Conservation (phyloP, 2,113 vertebrate genomes). For the Trochalopteron elliotii region DNA sequence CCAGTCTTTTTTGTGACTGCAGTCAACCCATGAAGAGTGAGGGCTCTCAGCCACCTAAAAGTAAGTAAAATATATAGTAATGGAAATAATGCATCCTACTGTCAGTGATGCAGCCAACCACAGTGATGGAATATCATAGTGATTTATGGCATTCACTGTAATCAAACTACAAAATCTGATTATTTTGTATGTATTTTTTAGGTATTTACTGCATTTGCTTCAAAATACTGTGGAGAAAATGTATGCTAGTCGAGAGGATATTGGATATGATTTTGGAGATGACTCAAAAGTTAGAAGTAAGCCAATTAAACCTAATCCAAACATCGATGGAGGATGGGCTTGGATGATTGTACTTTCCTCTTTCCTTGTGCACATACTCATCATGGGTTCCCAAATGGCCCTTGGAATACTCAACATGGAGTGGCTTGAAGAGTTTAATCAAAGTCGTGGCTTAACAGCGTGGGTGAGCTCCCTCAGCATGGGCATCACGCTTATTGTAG, state of each 20-base stretch:
- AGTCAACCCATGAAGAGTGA: conserved; percentile 33
- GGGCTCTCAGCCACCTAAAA: background rate
- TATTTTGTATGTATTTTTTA: background rate
- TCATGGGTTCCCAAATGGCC: conserved; percentile 85
- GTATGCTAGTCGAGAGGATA: conserved; percentile 75
- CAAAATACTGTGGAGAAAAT: conserved; percentile 67
- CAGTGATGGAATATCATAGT: background rate
- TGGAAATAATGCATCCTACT: background rate
- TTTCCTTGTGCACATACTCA: conserved; percentile 79
- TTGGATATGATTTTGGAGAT: conserved; percentile 73
- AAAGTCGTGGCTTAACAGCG: conserved; percentile 79
- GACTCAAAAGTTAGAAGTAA: conserved; percentile 65
- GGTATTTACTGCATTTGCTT: conserved; percentile 39
- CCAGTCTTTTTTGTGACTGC: background rate
- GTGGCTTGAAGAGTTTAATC: conserved; percentile 82
- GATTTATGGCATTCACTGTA: background rate
- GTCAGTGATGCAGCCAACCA: background rate
- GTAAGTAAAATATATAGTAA: background rate
- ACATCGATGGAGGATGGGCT: conserved; percentile 80
- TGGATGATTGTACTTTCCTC: conserved; percentile 83
- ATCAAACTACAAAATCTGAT: background rate
- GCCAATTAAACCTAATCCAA: conserved; percentile 67
- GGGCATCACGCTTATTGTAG: conserved; percentile 82
- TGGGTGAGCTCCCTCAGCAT: conserved; percentile 84
- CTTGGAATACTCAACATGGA: conserved; percentile 83